phyloP scores from a whole-genome alignment of 2,888 invertebrate genomes.

The Ormyrus rosae region DNA sequence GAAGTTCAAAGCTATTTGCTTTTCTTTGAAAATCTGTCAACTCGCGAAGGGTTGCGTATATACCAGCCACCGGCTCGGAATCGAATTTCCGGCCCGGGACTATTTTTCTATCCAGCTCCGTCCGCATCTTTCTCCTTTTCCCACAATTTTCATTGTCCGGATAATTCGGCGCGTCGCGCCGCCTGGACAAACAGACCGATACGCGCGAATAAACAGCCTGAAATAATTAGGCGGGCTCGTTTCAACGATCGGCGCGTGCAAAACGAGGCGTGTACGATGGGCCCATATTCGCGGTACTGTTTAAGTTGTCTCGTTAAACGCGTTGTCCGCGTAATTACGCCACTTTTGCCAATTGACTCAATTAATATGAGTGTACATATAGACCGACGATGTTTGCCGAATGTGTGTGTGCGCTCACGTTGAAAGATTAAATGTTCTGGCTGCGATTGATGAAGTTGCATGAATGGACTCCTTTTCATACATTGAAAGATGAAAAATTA shows the following conservation, averaged over 20 bases:
- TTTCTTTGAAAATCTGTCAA: slow-evolving; percentile 6
- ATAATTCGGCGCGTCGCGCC: neutral
- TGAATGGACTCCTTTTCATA: too few species aligned
- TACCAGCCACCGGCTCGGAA: neutral
- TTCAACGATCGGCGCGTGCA: too few species aligned
- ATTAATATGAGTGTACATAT: neutral
- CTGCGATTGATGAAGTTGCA: too few species aligned
- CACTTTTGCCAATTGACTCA: slow-evolving; percentile 39
- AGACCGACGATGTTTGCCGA: too few species aligned
- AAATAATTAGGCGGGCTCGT: slow-evolving; percentile 19
- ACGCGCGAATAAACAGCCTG: neutral
- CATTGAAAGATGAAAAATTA: too few species aligned
- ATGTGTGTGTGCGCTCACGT: too few species aligned
- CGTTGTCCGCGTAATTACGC: slow-evolving; percentile 19
- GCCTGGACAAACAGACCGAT: slow-evolving; percentile 19
- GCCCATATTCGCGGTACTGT: too few species aligned
- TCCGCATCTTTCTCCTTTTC: neutral
- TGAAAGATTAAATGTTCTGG: too few species aligned
- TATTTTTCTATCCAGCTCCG: neutral
- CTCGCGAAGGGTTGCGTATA: neutral
- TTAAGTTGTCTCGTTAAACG: too few species aligned
- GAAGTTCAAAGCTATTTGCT: slow-evolving; percentile 23
- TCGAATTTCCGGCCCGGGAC: slow-evolving; percentile 29
- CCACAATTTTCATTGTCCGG: slow-evolving; percentile 27
- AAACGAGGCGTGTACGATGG: too few species aligned